Conservation (phyloP, 2,888 invertebrate genomes). For the Argynnis bischoffii region DNA sequence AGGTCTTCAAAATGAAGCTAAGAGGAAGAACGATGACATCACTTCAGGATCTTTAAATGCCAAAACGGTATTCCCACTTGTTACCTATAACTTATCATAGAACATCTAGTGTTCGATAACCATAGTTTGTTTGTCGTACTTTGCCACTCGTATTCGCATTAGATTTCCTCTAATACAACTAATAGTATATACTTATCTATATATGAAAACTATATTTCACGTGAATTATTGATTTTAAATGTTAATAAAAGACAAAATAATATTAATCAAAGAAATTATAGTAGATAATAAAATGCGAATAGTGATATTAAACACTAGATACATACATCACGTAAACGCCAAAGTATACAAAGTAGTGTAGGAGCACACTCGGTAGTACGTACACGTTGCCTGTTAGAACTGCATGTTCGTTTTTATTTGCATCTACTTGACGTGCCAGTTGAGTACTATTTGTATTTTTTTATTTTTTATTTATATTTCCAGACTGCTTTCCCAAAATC, state of each 20-base stretch:
- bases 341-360: background rate
- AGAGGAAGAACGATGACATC: slow-evolving; percentile 64
- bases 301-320: background rate
- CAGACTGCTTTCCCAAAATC: slow-evolving; percentile 69
- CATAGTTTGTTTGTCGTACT: background rate
- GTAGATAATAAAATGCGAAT: background rate
- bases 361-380: background rate
- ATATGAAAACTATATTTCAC: background rate
- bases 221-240: background rate
- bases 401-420: slow-evolving; percentile 60
- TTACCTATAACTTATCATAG: slow-evolving; percentile 23
- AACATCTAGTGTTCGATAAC: slow-evolving; percentile 10
- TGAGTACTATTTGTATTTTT: slow-evolving; percentile 31
- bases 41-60: slow-evolving; percentile 52
- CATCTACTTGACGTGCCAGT: slow-evolving; percentile 39
- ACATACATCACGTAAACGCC: background rate
- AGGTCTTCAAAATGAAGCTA: slow-evolving; percentile 64
- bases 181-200: background rate
- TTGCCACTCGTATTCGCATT: slow-evolving; percentile 3
- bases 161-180: background rate
- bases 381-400: slow-evolving; percentile 25
- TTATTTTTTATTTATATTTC: slow-evolving; percentile 46
- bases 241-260: background rate
- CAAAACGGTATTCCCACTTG: slow-evolving; percentile 58
- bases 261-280: background rate